Conservation (phyloP, 2,888 invertebrate genomes). For the Xestia sexstrigata region DNA sequence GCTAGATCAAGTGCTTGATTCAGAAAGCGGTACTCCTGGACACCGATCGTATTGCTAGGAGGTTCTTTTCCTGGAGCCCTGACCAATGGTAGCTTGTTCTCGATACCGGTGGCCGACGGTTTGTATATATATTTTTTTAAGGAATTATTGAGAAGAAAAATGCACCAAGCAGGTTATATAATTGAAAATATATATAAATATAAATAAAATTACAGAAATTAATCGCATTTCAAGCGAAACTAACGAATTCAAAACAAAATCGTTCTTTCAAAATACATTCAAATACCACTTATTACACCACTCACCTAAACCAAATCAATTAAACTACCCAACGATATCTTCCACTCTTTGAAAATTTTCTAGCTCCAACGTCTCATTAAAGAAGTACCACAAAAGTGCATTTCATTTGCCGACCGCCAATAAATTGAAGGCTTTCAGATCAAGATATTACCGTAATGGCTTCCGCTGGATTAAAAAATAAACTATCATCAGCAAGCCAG, state of each 20-base stretch:
- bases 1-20: too few species aligned
- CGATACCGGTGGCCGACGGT: too few species aligned
- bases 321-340: not conserved
- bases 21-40: too few species aligned
- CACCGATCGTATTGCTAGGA: too few species aligned
- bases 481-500: slow-evolving; percentile 51
- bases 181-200: too few species aligned
- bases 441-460: slow-evolving; percentile 81
- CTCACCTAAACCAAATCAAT: slow-evolving; percentile 1
- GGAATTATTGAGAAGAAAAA: too few species aligned
- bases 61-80: too few species aligned
- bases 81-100: too few species aligned
- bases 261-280: not conserved
- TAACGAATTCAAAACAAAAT: not conserved
- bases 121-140: too few species aligned
- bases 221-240: too few species aligned
- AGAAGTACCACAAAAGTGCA: slow-evolving; percentile 77
- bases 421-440: slow-evolving; percentile 78
- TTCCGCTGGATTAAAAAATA: slow-evolving; percentile 72
- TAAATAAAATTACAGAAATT: too few species aligned
- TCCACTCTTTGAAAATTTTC: not conserved
- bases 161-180: too few species aligned
- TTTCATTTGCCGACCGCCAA: slow-evolving; percentile 78
- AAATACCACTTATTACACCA: not conserved
- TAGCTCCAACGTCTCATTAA: slow-evolving; percentile 61